Percentiles rank a stretch among this genome's conserved stretches.
Evolutionary conservation across 1,140 invertebrate species (phyloP).

Genomic region (Pygmarrhopalites habei): DNA sequence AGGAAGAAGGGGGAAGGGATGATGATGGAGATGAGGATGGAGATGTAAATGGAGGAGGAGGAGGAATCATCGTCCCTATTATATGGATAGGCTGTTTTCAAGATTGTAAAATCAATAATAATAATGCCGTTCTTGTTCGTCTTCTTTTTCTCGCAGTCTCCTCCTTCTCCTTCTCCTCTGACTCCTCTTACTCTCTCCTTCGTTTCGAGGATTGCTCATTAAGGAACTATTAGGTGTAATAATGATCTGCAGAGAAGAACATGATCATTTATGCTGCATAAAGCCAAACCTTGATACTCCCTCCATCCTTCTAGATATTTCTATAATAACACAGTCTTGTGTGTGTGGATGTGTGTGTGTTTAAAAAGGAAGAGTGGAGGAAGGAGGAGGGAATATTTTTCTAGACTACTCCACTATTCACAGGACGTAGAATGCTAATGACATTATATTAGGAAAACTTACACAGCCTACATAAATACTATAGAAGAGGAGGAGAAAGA

Average conservation of each 20-base stretch:
- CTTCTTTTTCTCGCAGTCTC: background rate
- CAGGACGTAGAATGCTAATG: no score
- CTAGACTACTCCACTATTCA: no score
- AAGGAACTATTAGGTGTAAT: constrained; percentile 8
- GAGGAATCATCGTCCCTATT: no score
- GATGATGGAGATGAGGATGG: background rate
- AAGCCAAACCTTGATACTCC: background rate
- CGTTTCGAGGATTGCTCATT: constrained; percentile 1
- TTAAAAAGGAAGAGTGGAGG: no score
- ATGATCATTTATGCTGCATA: constrained; percentile 11
- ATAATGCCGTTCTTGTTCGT: constrained; percentile 1
- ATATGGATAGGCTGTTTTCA: no score
- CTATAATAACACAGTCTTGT: no score
- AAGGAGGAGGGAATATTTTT: no score
- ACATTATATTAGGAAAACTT: background rate
- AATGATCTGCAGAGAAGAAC: constrained; percentile 6
- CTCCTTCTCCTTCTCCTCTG: constrained; percentile 1
- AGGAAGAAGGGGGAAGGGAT: no score
- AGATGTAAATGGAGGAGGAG: background rate
- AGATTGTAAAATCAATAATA: constrained; percentile 15
- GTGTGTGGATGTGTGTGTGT: no score
- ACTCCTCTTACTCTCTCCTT: background rate
- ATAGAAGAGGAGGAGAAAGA: background rate
- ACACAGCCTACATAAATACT: background rate
- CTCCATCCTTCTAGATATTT: no score